A percentile compares a stretch with the other conserved stretches of the same genome.
Evolutionary conservation across 1,140 invertebrate genomes (phyloP).

Genomic region (Stegodyphus dumicola): DNA sequence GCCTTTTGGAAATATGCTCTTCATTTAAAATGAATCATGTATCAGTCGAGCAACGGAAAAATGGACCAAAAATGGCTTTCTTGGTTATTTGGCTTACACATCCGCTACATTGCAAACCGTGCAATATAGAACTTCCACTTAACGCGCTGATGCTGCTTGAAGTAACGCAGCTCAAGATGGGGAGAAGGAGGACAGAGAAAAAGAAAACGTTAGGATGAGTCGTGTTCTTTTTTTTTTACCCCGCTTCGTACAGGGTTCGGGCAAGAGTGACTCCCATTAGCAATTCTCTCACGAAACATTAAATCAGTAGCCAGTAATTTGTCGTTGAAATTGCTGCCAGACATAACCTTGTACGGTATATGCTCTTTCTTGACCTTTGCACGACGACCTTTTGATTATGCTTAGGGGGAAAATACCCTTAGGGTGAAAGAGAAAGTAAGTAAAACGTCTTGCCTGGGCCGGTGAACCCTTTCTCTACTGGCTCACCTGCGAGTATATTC

Average conservation of each 20-base stretch:
- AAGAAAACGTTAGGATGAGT: not conserved
- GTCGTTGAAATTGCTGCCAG: slow-evolving; percentile 45
- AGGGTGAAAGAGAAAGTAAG: not conserved
- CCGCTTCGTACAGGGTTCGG: slow-evolving; percentile 26
- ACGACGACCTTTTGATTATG: slow-evolving; percentile 22
- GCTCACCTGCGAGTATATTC: not conserved
- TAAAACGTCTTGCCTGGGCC: slow-evolving; percentile 17
- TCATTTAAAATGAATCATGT: too few relatives aligned
- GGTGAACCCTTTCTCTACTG: slow-evolving; percentile 4
- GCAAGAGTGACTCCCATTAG: slow-evolving; percentile 55
- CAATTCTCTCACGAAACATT: slow-evolving; percentile 50
- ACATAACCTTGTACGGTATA: slow-evolving; percentile 55
- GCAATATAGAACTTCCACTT: not conserved
- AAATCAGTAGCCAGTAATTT: slow-evolving; percentile 59
- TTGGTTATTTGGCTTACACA: too few relatives aligned
- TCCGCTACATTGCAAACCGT: not conserved
- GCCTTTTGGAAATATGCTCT: too few relatives aligned
- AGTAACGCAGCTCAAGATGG: not conserved
- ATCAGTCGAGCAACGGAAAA: too few relatives aligned
- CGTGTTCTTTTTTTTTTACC: not conserved
- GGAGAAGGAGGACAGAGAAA: not conserved
- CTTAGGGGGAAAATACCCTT: not conserved
- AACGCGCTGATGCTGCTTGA: not conserved
- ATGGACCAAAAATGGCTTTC: too few relatives aligned
- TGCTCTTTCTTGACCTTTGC: slow-evolving; percentile 11